phyloP scores from a whole-genome alignment of 2,797 vertebrate species.

The Euphonia xanthogaster region DNA sequence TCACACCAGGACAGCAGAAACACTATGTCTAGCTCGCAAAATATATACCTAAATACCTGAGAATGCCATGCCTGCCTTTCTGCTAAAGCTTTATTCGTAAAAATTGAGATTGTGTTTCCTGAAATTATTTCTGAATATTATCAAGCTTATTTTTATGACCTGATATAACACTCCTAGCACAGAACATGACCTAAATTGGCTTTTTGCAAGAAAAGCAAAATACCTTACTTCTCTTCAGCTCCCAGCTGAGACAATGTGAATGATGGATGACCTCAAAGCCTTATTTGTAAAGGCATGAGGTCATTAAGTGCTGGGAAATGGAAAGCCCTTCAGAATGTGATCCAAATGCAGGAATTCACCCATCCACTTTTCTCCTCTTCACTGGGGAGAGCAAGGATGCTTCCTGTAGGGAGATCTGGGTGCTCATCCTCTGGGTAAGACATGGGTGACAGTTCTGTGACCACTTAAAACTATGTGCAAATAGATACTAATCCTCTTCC shows the following conservation, averaged over 20 bases:
- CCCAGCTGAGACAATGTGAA: background rate
- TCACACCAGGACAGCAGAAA: background rate
- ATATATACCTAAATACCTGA: background rate
- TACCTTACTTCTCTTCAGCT: background rate
- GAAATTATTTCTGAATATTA: background rate
- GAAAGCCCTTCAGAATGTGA: background rate
- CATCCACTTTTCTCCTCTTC: background rate
- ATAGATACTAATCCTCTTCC: background rate
- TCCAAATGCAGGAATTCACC: background rate
- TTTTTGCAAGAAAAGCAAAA: conserved; percentile 11
- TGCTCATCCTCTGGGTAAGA: background rate
- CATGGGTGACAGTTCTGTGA: background rate
- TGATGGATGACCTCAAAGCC: background rate
- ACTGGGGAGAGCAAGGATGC: background rate
- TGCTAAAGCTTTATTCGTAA: background rate
- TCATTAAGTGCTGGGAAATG: background rate
- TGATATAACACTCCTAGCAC: background rate
- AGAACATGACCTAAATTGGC: background rate
- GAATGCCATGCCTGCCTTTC: background rate
- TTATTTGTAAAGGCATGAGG: conserved; percentile 22
- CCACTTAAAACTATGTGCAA: background rate
- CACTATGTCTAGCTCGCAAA: background rate
- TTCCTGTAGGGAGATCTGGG: background rate
- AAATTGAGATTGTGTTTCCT: background rate
- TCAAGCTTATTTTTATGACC: background rate